Evolutionary conservation across 2,797 vertebrate species (phyloP).

Genomic region (Ispidina lecontei): DNA sequence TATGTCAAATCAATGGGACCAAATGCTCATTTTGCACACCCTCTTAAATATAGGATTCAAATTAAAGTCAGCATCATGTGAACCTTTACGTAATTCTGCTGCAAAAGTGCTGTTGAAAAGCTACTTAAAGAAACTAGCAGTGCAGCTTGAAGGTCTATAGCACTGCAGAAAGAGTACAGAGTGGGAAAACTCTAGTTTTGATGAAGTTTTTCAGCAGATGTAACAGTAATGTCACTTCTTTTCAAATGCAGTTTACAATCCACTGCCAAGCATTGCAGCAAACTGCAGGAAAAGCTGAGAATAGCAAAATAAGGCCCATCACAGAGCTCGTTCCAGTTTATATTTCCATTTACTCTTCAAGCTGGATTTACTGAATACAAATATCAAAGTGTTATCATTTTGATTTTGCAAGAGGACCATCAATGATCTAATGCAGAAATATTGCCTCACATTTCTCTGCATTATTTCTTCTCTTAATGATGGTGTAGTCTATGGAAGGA

Average conservation of each 20-base stretch:
- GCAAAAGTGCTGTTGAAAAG: conserved; percentile 44
- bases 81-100: conserved; percentile 25
- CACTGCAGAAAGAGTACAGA: background rate
- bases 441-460: background rate
- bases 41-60: background rate
- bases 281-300: background rate
- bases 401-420: background rate
- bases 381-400: background rate
- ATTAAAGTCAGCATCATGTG: background rate
- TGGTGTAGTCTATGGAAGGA: background rate
- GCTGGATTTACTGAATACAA: background rate
- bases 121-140: conserved; percentile 17
- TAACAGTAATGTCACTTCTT: conserved; percentile 29
- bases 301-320: conserved; percentile 38
- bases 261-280: conserved; percentile 49
- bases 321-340: background rate
- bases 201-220: conserved; percentile 19
- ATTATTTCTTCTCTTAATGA: background rate
- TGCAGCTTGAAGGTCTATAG: background rate
- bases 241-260: conserved; percentile 38
- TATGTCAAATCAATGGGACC: background rate
- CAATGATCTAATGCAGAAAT: background rate
- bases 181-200: background rate
- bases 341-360: conserved; percentile 11
- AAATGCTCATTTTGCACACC: background rate